These are phyloP conservation scores for Hylia prasina DNA, from an alignment of 2,113 vertebrate genomes.

Conservation along the genomic window DNA sequence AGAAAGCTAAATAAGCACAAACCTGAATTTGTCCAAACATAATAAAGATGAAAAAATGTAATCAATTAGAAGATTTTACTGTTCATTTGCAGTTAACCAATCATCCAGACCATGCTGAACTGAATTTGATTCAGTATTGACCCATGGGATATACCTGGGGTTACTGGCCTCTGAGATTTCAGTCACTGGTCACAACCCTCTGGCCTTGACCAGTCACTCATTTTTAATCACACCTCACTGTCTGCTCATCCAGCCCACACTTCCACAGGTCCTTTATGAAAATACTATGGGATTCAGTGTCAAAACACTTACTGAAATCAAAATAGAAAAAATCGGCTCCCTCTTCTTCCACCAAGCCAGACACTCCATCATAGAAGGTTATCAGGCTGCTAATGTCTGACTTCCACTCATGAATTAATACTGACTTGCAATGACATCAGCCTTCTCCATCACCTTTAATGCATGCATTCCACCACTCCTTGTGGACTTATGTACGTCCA, in stretches of 20 bases:
- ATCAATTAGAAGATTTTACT: background rate
- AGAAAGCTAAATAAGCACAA: constrained; percentile 19
- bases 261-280: background rate
- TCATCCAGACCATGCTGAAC: background rate
- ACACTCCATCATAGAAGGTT: background rate
- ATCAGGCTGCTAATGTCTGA: background rate
- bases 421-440: background rate
- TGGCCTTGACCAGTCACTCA: background rate
- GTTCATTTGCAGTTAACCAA: background rate
- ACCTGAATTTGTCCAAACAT: background rate
- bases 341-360: background rate
- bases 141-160: background rate
- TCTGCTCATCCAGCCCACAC: background rate
- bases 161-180: background rate
- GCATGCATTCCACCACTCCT: background rate
- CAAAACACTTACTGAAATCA: background rate
- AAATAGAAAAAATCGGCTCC: background rate
- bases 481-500: accelerated
- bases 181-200: background rate
- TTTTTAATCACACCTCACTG: background rate
- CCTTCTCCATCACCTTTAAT: background rate
- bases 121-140: background rate
- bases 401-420: background rate
- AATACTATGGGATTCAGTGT: background rate
- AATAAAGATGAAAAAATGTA: background rate